phyloP scores from a whole-genome alignment of 2,113 vertebrate species.

The Alosa alosa region DNA sequence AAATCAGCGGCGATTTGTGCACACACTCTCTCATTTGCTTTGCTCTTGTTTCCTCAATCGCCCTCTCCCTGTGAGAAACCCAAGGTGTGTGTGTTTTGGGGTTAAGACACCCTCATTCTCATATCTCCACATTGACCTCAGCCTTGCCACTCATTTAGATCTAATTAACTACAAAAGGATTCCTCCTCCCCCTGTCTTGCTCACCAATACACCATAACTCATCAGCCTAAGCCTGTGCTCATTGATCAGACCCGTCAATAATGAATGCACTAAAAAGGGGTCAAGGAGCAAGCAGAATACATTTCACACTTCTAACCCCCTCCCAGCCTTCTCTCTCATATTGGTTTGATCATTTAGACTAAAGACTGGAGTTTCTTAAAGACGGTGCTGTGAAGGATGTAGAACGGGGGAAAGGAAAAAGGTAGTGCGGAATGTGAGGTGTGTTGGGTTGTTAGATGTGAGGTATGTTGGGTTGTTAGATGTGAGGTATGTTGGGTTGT shows the following conservation, averaged over 20 bases:
- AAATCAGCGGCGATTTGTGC: constrained; percentile 40
- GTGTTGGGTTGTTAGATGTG: too few species aligned
- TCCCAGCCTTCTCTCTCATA: not conserved
- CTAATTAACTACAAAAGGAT: constrained; percentile 14
- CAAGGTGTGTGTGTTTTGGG: not conserved
- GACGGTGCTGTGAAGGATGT: not conserved
- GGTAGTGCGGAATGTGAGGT: too few species aligned
- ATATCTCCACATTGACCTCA: constrained; percentile 16
- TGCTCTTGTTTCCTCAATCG: not conserved
- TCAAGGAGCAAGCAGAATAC: constrained; percentile 3
- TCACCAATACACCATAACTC: constrained; percentile 11
- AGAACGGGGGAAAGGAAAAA: too few species aligned
- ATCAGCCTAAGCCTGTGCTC: not conserved
- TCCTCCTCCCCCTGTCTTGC: not conserved
- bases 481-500: too few species aligned
- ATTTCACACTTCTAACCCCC: not conserved
- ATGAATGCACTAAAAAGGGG: not conserved
- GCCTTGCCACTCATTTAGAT: not conserved
- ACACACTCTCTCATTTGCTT: not conserved
- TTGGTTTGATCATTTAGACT: not conserved
- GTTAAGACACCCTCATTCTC: not conserved
- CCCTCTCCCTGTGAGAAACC: constrained; percentile 15
- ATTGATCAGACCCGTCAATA: not conserved
- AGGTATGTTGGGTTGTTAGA: too few species aligned
- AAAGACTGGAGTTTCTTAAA: not conserved